phyloP scores from a whole-genome alignment of 2,113 vertebrate species.

The Dipodomys stephensi region DNA sequence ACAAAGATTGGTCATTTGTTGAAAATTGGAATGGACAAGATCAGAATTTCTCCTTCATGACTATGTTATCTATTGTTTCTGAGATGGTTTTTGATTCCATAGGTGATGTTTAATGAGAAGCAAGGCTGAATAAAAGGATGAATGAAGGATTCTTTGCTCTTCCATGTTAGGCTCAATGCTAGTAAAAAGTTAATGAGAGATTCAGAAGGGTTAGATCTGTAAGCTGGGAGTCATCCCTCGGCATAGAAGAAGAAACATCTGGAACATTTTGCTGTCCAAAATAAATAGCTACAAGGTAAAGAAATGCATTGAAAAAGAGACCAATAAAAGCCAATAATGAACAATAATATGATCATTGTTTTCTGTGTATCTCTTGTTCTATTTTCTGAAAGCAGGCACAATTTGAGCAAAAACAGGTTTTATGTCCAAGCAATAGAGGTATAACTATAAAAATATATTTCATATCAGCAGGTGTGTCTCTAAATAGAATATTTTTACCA shows the following conservation, averaged over 20 bases:
- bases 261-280: constrained; percentile 32
- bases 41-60: background rate
- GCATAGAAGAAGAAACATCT: background rate
- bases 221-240: background rate
- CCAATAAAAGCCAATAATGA: constrained; percentile 69
- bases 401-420: constrained; percentile 79
- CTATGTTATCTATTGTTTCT: background rate
- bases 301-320: constrained; percentile 43
- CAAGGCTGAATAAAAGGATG: background rate
- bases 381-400: constrained; percentile 78
- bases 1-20: background rate
- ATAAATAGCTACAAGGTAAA: constrained; percentile 48
- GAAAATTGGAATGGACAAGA: background rate
- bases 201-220: background rate
- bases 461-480: constrained; percentile 79
- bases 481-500: constrained; percentile 82
- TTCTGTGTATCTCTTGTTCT: constrained; percentile 65
- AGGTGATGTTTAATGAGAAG: background rate
- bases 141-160: background rate
- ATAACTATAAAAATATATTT: constrained; percentile 82
- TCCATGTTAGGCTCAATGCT: background rate
- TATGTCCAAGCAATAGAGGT: constrained; percentile 76
- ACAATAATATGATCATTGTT: constrained; percentile 72
- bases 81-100: background rate
- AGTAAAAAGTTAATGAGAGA: background rate